Evolutionary conservation across 2,113 vertebrate genomes (phyloP), one percentile per base, ranked within the genome.

Genomic region (Probosciger aterrimus): DNA sequence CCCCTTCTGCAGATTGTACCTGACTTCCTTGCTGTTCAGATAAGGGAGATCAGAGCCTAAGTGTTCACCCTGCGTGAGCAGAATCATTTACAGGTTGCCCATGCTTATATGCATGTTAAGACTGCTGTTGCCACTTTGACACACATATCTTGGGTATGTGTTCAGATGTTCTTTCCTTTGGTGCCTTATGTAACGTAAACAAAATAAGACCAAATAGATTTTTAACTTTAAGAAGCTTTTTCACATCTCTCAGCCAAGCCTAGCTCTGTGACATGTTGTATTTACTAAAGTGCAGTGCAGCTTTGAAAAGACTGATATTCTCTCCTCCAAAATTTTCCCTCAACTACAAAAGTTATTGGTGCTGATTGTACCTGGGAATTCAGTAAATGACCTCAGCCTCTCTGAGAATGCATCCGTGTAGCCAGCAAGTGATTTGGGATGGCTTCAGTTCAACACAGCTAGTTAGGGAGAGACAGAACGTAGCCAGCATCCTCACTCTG

Each of bases 391-490:
- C 88, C 90, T 94, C 73, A 90, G 49, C 91, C 69, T 68, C 88
- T 94, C 80, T 88, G 37, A 97, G 75, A 18, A 6, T 91, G 81
- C 63, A 97, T 79, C 27, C 28, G 46, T 2, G 5, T 35, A 80
- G 69, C 59, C 77, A 79, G 18, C 60, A 68, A 96, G 85, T 88
- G 85, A 83, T 97, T 96, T 97, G 97, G 92, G 97, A 84, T 96
- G 73, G 85, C 94, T 96, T 92, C 96, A 95, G 84, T 91, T 94
- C 92, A 95, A 37, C 77, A 71, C 7, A 92, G 73, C 90, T 96
- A 95, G 79, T 96, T 95, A 95, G 86, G 55, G 83, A 97, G 71
- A 94, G 73, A 92, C 82, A 90, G 90, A 64, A 92, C 23, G 3
- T 59, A 27, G n/a, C 79, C 39, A 5, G 75, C 64, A 78, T 91